Evolutionary conservation across 2,888 invertebrate species (phyloP), one percentile per base, ranked within the genome.

Genomic region (Xestia rhomboidea): DNA sequence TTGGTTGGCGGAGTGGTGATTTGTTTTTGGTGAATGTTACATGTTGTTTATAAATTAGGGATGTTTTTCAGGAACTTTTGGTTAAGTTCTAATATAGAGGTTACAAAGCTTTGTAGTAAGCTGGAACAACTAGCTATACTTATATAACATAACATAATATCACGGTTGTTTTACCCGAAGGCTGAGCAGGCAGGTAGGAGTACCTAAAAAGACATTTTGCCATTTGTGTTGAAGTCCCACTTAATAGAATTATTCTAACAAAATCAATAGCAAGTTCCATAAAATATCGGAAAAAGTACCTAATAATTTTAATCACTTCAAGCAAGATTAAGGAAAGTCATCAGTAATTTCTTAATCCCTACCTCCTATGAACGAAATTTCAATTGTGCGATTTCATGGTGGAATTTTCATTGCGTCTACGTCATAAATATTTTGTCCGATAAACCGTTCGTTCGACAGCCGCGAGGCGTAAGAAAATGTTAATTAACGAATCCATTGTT

Each of bases 401-500:
- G 93, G 94, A 95, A 95, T 95, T 95, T 95, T 91, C 94, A 94
- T 95, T 93, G 92, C 92, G 94, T 93, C 94, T 94, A 92, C 95
- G 94, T 95, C 95, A 95, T 96, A 96, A 96, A 96, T 96, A 96
- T 96, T 96, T 96, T 95, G 96, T 96, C 96, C 96, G 97, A 96
- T 96, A 96, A 96, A 96, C 95, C 96, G 95, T 97, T 95, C 95
- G 96, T 96, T 96, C 97, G 96, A 96, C 96, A 96, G 96, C 96
- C 96, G 95, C 96, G 96, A 96, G 96, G 97, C 97, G 96, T 97
- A 97, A 97, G 97, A 97, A 97, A 97, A 97, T 97, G 97, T 97
- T 98, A 98, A 98, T 98, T 98, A 98, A 98, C 97, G 97, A 97
- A 97, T 97, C 97, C 97, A 98, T 98, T 98, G 97, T 98, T 97